Evolutionary conservation across 2,888 invertebrate genomes (phyloP).

Genomic region (Ernsta delagoae): DNA sequence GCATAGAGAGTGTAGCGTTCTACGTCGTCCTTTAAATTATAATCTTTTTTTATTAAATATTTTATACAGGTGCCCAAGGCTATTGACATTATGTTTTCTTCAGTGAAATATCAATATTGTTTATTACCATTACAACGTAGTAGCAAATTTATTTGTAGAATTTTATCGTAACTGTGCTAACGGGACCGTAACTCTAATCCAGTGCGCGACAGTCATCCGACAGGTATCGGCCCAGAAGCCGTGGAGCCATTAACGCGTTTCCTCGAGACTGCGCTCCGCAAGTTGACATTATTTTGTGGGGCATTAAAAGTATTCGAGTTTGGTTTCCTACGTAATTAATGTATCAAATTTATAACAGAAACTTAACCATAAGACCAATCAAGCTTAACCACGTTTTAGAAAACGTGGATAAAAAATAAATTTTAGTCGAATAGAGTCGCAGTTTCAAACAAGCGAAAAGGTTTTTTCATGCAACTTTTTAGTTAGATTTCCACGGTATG

Average conservation of each 20-base stretch:
- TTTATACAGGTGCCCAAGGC: too few relatives aligned
- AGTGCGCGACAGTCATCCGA: constrained; percentile 30
- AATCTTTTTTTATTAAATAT: too few relatives aligned
- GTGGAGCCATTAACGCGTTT: constrained; percentile 22
- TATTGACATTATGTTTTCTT: too few relatives aligned
- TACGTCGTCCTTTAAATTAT: too few relatives aligned
- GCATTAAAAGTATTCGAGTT: constrained; percentile 8
- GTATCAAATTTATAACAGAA: background rate
- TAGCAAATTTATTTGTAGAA: background rate
- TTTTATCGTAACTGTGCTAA: too few relatives aligned
- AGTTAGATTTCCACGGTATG: constrained; percentile 66
- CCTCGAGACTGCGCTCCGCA: constrained; percentile 7
- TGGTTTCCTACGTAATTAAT: background rate
- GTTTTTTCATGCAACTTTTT: constrained; percentile 67
- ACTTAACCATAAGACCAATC: background rate
- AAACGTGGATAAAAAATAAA: constrained; percentile 55
- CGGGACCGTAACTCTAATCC: constrained; percentile 12
- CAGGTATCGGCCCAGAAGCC: constrained; percentile 27
- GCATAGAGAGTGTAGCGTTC: too few relatives aligned
- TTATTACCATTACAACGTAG: too few relatives aligned
- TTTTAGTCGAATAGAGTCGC: constrained; percentile 55
- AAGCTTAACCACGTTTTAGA: constrained; percentile 42
- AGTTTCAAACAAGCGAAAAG: constrained; percentile 63
- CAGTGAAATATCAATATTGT: too few relatives aligned
- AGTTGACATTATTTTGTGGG: constrained; percentile 16